These are phyloP conservation scores for Enteromius anoplus DNA, from an alignment of 2,797 vertebrate species.

Conservation along the genomic window DNA sequence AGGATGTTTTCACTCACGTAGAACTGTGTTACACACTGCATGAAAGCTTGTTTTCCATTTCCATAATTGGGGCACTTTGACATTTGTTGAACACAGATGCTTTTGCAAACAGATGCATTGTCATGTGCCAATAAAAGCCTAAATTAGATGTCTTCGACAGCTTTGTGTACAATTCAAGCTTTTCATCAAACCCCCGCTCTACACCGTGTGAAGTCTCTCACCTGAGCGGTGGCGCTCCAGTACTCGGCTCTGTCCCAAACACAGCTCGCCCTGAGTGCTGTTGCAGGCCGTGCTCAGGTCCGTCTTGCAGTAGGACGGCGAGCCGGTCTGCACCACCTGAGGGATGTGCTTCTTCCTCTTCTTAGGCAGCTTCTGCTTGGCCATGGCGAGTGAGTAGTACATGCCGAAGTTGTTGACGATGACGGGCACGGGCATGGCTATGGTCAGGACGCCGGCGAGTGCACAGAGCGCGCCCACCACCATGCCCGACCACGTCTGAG, in stretches of 20 bases:
- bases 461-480: conserved; percentile 97
- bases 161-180: neutral
- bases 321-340: conserved; percentile 86
- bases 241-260: conserved; percentile 84
- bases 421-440: conserved; percentile 98
- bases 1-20: too few relatives aligned
- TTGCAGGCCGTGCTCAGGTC: conserved; percentile 93
- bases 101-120: neutral
- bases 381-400: conserved; percentile 99
- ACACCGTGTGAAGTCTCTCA: conserved; percentile 69
- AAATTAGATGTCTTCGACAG: neutral
- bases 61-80: too few relatives aligned
- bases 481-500: conserved; percentile 98
- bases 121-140: neutral
- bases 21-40: too few relatives aligned
- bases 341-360: conserved; percentile 98
- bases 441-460: conserved; percentile 94
- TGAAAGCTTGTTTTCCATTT: too few relatives aligned
- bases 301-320: conserved; percentile 91
- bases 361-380: conserved; percentile 97
- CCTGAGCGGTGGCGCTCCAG: conserved; percentile 93
- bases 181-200: neutral
- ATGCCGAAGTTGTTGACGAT: conserved; percentile 99
- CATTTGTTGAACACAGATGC: neutral
- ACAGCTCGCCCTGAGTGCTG: conserved; percentile 89